Base-by-base conservation (phyloP, 2,888 invertebrate genomes). In the Leptinotarsa tumamoca region DNA sequence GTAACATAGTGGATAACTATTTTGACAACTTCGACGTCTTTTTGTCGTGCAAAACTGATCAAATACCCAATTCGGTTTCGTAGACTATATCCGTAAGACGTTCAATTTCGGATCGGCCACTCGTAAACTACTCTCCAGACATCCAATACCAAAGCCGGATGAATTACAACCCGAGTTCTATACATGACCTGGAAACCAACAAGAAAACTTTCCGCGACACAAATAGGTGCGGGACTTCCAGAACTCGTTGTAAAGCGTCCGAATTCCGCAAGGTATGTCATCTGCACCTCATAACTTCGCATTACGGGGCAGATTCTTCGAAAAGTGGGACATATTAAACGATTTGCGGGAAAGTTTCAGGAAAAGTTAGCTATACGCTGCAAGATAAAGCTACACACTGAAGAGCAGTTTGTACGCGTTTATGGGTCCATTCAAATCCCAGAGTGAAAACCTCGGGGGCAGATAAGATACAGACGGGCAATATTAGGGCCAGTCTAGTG, bases 341-440 rank as follows among this genome's bases (percentile, higher is more conserved):
- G 80, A 81, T 82, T 81, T 81, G 81, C 78, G 80, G 80, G 63
- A 78, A 81, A 80, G 77, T 80, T 81, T 33, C n/a, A 7, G 63
- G 63, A 63, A 63, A 63, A 63, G 63, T 63, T 27, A 63, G 63
- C 67, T 78, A 75, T 71, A 77, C 67, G 43, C 78, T 73, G 72
- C 76, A 75, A 81, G 81, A 82, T 82, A 82, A 82, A 80, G 78
- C 79, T 76, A 79, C 82, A 81, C 82, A 77, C 83, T 82, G 80
- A 81, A 82, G 82, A 78, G 82, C 81, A 81, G 82, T 83, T 82
- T 82, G 80, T 83, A 80, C 82, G 80, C 82, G 80, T 83, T 83
- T 83, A 83, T 82, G 79, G 82, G 78, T 43, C 79, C 79, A 80
- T 83, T 83, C 81, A 80, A 78, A 80, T 78, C 80, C 80, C 80